Evolutionary conservation across 2,888 invertebrate genomes (phyloP), one percentile per base, ranked within the genome.

Genomic region (Stenolophus ochropezus): DNA sequence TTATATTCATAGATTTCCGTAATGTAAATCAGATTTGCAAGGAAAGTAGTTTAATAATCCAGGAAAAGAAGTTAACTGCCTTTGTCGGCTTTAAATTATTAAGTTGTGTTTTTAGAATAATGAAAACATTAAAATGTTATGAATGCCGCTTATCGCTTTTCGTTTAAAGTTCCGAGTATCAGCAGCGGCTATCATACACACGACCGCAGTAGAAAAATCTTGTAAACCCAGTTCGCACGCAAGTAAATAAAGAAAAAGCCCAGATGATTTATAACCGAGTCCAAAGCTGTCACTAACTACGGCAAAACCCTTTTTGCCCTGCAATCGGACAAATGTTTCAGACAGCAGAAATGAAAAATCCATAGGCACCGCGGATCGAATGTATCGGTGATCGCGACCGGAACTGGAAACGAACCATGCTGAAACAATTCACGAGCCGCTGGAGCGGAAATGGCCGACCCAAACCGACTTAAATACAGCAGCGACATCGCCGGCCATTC

Each of bases 401-500:
- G 78, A 78, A 69, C 27, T 33, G 65, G 65, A 69, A 69, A 65
- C 78, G 69, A 78, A 69, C 69, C 69, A 78, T 69, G 78, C 69
- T 78, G 61, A 78, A 78, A 78, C 65, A 78, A 78, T 78, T 78
- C 51, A 78, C 78, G 78, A 78, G 14, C 49, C 78, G 58, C 47
- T 78, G 78, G 65, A 49, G 47, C 49, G 49, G 78, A 78, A 78
- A 78, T 21, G 51, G 49, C n/a, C 42, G 47, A 61, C 61, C n/a
- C 61, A 61, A 25, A 61, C 61, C 61, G 56, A 61, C 61, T 69
- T 69, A 69, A 69, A 69, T 69, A 69, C 65, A 69, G 0, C 65
- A 61, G 33, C 33, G 65, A 69, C 65, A 69, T 69, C 65, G 33
- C 5, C 1, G 33, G 33, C 33, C 14, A 61, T 61, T 61, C 56